phyloP scores from a whole-genome alignment of 2,888 invertebrate genomes.

The Melitaea athalia region DNA sequence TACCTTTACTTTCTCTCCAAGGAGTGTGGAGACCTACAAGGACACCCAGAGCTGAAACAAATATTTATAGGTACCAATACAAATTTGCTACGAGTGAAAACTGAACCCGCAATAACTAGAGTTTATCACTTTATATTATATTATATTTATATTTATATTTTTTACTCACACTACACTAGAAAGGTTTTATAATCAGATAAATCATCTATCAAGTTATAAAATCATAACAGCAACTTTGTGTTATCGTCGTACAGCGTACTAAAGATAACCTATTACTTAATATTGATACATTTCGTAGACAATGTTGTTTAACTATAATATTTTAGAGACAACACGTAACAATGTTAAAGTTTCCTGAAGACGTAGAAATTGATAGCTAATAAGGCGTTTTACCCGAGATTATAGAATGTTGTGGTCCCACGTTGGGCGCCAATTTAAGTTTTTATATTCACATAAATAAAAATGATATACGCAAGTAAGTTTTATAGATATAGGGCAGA shows the following conservation, averaged over 20 bases:
- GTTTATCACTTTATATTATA: too few species aligned
- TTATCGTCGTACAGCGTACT: not conserved
- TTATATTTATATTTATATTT: too few species aligned
- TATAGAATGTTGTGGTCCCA: not conserved
- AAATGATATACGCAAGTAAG: too few species aligned
- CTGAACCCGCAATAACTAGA: too few species aligned
- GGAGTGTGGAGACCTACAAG: too few species aligned
- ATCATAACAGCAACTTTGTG: not conserved
- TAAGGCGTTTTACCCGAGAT: not conserved
- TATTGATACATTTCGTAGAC: not conserved
- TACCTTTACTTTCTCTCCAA: too few species aligned
- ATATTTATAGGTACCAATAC: too few species aligned
- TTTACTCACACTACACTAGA: too few species aligned
- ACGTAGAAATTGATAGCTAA: not conserved
- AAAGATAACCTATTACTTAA: not conserved
- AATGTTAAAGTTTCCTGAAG: not conserved
- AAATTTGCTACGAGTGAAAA: too few species aligned
- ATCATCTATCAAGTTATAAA: not conserved
- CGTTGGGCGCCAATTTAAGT: slow-evolving; percentile 5
- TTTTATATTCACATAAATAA: not conserved
- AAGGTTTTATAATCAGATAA: too few species aligned
- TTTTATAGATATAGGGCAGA: too few species aligned
- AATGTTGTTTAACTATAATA: not conserved
- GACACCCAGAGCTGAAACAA: too few species aligned
- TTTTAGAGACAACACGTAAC: not conserved